These are phyloP conservation scores for Nibea albiflora DNA, from an alignment of 2,113 vertebrate species.

Conservation along the genomic window DNA sequence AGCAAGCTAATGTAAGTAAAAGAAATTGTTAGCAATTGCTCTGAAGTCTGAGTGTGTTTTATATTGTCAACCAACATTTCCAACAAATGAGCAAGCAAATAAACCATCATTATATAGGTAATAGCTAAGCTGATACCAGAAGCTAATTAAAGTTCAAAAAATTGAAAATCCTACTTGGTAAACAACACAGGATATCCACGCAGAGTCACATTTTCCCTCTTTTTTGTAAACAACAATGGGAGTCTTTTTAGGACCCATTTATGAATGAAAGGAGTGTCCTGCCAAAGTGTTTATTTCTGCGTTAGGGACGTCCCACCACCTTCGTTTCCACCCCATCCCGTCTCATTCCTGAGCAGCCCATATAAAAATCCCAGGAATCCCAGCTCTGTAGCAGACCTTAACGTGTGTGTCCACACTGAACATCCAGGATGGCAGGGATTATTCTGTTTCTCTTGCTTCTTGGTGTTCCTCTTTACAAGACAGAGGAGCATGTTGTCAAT, in stretches of 20 bases:
- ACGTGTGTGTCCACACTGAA: slow-evolving; percentile 28
- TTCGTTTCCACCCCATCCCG: slow-evolving; percentile 58
- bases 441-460: slow-evolving; percentile 72
- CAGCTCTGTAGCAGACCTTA: slow-evolving; percentile 50
- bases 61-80: not conserved
- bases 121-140: not conserved
- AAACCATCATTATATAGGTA: not conserved
- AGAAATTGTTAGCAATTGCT: not conserved
- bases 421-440: slow-evolving; percentile 74
- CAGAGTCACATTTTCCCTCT: slow-evolving; percentile 18
- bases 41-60: not conserved
- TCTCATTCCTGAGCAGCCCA: slow-evolving; percentile 43
- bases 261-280: slow-evolving; percentile 71
- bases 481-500: slow-evolving; percentile 80
- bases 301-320: slow-evolving; percentile 73
- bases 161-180: not conserved
- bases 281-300: slow-evolving; percentile 53
- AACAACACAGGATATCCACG: not conserved
- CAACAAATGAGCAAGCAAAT: not conserved
- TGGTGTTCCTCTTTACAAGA: slow-evolving; percentile 62
- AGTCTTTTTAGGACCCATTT: slow-evolving; percentile 21
- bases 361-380: slow-evolving; percentile 78
- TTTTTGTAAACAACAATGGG: slow-evolving; percentile 6
- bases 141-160: not conserved
- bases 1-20: too few relatives aligned